A percentile compares a stretch with the other conserved stretches of the same genome.
Conservation (phyloP, 1,140 invertebrate species). For the Anastrepha obliqua region DNA sequence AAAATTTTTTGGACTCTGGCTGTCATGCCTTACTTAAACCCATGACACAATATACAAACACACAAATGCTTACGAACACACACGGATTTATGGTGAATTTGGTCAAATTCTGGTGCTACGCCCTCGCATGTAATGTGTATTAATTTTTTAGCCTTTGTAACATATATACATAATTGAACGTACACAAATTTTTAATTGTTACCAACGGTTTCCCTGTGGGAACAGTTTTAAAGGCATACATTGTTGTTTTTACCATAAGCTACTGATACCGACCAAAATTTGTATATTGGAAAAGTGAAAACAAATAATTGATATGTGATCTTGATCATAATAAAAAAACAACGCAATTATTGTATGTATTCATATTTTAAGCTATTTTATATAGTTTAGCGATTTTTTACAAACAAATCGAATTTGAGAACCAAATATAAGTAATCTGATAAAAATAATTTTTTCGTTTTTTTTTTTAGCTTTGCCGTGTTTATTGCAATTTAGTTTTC, state of each 20-base stretch:
- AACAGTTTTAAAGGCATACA: not conserved
- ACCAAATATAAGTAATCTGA: conserved; percentile 12
- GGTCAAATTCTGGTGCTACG: not conserved
- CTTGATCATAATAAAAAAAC: not conserved
- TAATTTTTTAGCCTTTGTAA: not conserved
- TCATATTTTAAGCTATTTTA: conserved; percentile 49
- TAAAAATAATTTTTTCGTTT: not conserved
- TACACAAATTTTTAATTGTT: not conserved
- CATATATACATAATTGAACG: not conserved
- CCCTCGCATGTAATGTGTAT: not conserved
- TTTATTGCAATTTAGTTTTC: no score
- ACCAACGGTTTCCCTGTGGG: not conserved
- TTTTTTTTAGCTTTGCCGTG: no score
- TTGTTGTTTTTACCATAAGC: not conserved
- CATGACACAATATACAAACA: not conserved
- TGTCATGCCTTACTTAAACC: not conserved
- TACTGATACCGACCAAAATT: conserved; percentile 32
- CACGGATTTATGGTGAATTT: conserved; percentile 32
- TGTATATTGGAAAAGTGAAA: conserved; percentile 21
- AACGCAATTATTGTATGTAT: conserved; percentile 11
- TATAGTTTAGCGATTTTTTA: conserved; percentile 42
- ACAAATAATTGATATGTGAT: not conserved
- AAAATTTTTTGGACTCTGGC: conserved; percentile 17
- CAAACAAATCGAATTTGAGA: conserved; percentile 28
- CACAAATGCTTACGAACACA: not conserved